phyloP scores from a whole-genome alignment of 2,113 vertebrate genomes.

The Natator depressus region DNA sequence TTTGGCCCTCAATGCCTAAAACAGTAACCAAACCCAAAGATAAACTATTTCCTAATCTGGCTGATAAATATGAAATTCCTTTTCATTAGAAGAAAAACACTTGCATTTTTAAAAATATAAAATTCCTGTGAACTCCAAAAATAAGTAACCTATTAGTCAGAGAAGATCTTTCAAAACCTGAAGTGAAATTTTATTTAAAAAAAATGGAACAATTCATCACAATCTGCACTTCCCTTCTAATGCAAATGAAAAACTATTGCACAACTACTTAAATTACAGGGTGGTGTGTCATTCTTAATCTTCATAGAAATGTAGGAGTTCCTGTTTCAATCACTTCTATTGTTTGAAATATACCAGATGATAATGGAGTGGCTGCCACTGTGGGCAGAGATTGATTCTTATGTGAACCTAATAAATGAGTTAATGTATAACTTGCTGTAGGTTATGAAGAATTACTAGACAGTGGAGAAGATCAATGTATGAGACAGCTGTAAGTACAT shows the following conservation, averaged over 20 bases:
- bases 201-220: constrained; percentile 19
- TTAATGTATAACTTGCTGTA: constrained; percentile 2
- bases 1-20: constrained; percentile 16
- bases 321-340: constrained; percentile 64
- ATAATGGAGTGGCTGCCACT: constrained; percentile 47
- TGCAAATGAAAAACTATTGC: constrained; percentile 64
- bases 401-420: constrained; percentile 41
- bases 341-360: constrained; percentile 49
- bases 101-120: constrained; percentile 17
- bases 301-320: constrained; percentile 62
- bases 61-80: neutral
- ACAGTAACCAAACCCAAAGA: neutral
- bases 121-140: constrained; percentile 43
- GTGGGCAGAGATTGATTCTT: constrained; percentile 39
- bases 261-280: constrained; percentile 68
- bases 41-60: neutral
- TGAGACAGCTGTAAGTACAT: neutral
- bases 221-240: constrained; percentile 41
- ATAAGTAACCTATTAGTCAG: constrained; percentile 8
- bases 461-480: neutral
- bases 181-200: neutral
- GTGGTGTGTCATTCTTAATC: constrained; percentile 63
- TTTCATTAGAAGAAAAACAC: constrained; percentile 1
- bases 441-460: constrained; percentile 10
- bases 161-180: constrained; percentile 26